Evolutionary conservation across 30 jellyfish, hydroid and myxozoan genomes (phyloP).

Genomic region (Aurelia aurita complex sp. Pacific): DNA sequence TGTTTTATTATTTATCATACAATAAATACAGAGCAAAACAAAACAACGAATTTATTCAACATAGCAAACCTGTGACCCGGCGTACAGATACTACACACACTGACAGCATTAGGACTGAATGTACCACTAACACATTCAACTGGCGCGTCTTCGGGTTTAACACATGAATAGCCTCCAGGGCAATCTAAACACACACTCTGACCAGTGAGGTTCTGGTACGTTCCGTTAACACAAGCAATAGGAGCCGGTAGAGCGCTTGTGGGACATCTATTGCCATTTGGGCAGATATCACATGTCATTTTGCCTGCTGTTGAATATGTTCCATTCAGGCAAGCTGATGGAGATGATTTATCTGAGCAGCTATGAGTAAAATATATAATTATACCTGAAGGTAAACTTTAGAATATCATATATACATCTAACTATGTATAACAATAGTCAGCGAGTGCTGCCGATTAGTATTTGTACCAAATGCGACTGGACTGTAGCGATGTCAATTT

Average conservation of each 20-base stretch:
- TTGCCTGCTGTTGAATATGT: conserved; percentile 65
- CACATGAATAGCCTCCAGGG: conserved; percentile 54
- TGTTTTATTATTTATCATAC: too few relatives aligned
- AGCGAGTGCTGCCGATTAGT: too few relatives aligned
- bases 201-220: conserved; percentile 25
- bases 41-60: not conserved
- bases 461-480: too few relatives aligned
- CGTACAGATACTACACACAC: conserved; percentile 49
- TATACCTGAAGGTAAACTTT: not conserved
- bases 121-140: conserved; percentile 48
- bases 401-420: not conserved
- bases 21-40: too few relatives aligned
- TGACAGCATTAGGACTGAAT: conserved; percentile 10
- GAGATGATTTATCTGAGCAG: conserved; percentile 59
- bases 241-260: conserved; percentile 21
- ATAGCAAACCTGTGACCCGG: conserved; percentile 43
- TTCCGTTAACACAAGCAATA: conserved; percentile 40
- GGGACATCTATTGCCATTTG: conserved; percentile 72
- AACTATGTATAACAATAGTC: too few relatives aligned
- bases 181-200: conserved; percentile 26
- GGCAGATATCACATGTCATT: conserved; percentile 57
- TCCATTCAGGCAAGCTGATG: conserved; percentile 58
- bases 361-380: conserved; percentile 29
- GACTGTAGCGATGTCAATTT: too few relatives aligned
- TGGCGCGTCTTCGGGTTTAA: conserved; percentile 19